A percentile compares a stretch with the other conserved stretches of the same genome.
Conservation (phyloP, 1,140 invertebrate species). For the Drosophila obscura region DNA sequence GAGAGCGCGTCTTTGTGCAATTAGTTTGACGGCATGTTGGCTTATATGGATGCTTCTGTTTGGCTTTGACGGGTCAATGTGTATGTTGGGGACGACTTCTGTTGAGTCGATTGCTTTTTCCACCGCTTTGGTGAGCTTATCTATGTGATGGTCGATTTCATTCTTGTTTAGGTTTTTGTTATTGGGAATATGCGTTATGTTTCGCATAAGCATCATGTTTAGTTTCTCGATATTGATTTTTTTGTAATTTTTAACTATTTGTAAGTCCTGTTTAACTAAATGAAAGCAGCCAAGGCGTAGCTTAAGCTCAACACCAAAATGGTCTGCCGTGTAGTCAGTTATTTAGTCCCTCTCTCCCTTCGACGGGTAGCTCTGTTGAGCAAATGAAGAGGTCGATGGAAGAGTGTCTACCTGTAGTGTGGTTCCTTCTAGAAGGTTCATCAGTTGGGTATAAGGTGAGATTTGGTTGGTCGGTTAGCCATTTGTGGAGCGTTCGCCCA, state of each 20-base stretch:
- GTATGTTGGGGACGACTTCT: no score
- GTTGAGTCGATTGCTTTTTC: conserved; percentile 8
- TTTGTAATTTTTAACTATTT: background rate
- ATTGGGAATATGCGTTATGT: background rate
- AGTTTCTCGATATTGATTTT: background rate
- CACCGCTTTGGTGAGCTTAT: background rate
- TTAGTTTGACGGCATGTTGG: no score
- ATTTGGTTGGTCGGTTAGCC: no score
- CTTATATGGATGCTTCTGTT: no score
- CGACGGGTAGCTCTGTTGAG: background rate
- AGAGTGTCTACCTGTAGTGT: background rate
- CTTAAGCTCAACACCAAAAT: conserved; percentile 14
- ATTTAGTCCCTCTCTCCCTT: background rate
- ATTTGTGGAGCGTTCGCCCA: no score
- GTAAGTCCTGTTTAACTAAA: background rate
- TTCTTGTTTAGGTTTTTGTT: background rate
- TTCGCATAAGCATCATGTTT: background rate
- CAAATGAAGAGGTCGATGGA: conserved; percentile 24
- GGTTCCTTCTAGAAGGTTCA: conserved; percentile 7
- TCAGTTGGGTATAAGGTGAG: no score
- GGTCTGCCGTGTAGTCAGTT: conserved; percentile 11
- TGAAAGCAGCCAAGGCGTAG: background rate
- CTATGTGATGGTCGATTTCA: conserved; percentile 2
- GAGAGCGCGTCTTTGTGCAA: no score
- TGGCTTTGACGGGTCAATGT: no score